These are phyloP conservation scores for Catharus ustulatus DNA, from an alignment of 2,797 vertebrate species.

Conservation along the genomic window DNA sequence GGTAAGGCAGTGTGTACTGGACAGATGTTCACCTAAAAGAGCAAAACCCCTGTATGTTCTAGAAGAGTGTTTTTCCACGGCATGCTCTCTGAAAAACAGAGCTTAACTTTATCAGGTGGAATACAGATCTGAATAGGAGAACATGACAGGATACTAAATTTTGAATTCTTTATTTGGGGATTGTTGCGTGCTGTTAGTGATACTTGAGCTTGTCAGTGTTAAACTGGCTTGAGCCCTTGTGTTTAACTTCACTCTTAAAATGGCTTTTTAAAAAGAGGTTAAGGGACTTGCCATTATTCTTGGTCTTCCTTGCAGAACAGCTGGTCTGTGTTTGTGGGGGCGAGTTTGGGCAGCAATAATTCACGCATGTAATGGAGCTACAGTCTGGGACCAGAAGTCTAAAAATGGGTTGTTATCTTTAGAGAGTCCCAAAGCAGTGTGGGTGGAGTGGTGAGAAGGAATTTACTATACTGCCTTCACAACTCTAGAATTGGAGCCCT, in stretches of 20 bases:
- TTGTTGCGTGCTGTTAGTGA: background rate
- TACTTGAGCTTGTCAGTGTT: background rate
- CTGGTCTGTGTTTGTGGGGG: background rate
- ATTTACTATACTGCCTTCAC: background rate
- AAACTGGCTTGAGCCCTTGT: background rate
- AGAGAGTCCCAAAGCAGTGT: background rate
- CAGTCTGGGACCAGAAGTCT: background rate
- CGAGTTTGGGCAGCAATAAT: background rate
- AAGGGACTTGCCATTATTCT: background rate
- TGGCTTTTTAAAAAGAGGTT: background rate
- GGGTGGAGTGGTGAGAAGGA: background rate
- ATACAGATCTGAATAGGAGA: background rate
- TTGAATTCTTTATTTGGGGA: background rate
- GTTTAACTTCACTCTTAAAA: background rate
- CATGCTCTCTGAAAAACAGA: background rate
- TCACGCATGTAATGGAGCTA: accelerated
- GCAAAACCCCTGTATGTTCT: background rate
- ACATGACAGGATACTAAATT: background rate
- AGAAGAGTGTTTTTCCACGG: background rate
- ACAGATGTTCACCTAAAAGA: background rate
- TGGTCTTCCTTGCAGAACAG: background rate
- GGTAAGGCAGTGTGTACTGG: accelerated
- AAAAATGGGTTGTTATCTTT: background rate
- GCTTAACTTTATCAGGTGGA: background rate
- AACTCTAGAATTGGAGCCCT: background rate